Conservation (phyloP, 1,140 invertebrate genomes). For the Macrotrachela quadricornifera region DNA sequence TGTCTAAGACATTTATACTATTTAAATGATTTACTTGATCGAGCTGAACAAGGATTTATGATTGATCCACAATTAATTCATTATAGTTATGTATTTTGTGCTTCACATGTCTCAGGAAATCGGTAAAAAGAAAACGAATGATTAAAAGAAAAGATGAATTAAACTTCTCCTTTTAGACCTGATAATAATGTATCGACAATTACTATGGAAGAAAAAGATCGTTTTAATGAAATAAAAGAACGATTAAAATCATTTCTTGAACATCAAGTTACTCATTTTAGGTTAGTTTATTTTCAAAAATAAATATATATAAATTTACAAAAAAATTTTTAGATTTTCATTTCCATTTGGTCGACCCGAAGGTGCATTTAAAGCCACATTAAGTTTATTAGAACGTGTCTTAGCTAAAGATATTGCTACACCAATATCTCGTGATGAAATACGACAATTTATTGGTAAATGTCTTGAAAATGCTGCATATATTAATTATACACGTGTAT, state of each 20-base stretch:
- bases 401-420: conserved; percentile 96
- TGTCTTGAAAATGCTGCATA: conserved; percentile 90
- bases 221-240: conserved; percentile 91
- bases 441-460: conserved; percentile 76
- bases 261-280: conserved; percentile 96
- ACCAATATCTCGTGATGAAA: conserved; percentile 86
- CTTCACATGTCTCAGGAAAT: conserved; percentile 53
- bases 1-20: conserved; percentile 89
- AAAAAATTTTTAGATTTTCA: conserved; percentile 46
- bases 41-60: conserved; percentile 76
- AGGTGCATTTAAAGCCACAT: conserved; percentile 78
- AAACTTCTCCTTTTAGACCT: no score
- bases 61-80: conserved; percentile 95
- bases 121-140: no score
- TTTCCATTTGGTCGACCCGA: conserved; percentile 97
- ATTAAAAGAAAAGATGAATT: no score
- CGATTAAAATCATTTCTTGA: conserved; percentile 70
- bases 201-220: conserved; percentile 85
- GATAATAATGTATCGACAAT: conserved; percentile 41
- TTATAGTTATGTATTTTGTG: conserved; percentile 95
- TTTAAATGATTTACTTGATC: conserved; percentile 72
- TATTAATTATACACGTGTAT: conserved; percentile 84
- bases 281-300: conserved; percentile 39
- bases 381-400: conserved; percentile 81
- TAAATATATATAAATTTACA: no score